Conservation (phyloP, 2,797 vertebrate genomes). For the Acrossocheilus fasciatus region DNA sequence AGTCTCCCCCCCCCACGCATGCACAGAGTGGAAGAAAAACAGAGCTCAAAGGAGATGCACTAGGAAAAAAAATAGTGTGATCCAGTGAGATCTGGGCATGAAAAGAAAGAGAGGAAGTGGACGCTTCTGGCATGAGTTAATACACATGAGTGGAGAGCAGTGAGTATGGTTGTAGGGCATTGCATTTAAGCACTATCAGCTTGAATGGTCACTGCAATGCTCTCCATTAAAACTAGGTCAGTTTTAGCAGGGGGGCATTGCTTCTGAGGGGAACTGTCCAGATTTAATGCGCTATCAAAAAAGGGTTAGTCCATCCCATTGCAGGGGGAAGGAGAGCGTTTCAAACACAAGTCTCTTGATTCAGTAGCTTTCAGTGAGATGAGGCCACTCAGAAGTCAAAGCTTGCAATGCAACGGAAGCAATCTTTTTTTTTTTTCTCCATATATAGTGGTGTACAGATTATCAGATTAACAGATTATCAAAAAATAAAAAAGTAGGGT, state of each 20-base stretch:
- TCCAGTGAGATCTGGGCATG: slow-evolving; percentile 17
- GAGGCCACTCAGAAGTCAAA: neutral
- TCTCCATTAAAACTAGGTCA: slow-evolving; percentile 74
- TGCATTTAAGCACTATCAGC: slow-evolving; percentile 54
- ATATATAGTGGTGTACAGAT: neutral
- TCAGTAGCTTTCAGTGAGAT: neutral
- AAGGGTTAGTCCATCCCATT: neutral
- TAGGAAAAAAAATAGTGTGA: neutral
- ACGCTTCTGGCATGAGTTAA: slow-evolving; percentile 60
- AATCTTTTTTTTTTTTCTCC: neutral
- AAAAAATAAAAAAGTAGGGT: neutral
- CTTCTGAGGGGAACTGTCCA: slow-evolving; percentile 62
- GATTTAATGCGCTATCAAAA: slow-evolving; percentile 37
- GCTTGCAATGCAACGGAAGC: neutral
- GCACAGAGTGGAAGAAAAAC: neutral
- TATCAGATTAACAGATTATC: neutral
- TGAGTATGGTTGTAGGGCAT: slow-evolving; percentile 47
- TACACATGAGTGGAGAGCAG: slow-evolving; percentile 56
- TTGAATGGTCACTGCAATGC: slow-evolving; percentile 65
- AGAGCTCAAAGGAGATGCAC: neutral
- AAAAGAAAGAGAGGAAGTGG: slow-evolving; percentile 29
- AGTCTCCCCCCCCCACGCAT: neutral
- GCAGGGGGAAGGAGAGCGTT: slow-evolving; percentile 1
- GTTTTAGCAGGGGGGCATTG: slow-evolving; percentile 66
- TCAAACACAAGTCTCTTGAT: slow-evolving; percentile 1